Evolutionary conservation across 1,140 invertebrate species (phyloP), one percentile per base, ranked within the genome.

Genomic region (Adelges cooleyi): DNA sequence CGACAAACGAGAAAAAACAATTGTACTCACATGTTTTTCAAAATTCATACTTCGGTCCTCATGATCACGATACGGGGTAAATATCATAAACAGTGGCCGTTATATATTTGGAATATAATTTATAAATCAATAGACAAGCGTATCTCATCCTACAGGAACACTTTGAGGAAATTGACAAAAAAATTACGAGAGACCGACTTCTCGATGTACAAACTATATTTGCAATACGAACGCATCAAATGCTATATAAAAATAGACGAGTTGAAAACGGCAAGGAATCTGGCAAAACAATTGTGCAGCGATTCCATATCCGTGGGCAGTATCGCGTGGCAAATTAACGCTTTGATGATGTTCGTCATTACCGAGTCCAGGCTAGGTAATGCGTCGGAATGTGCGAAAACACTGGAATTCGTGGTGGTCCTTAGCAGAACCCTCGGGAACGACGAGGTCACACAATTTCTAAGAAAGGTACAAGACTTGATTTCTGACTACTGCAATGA

Each of bases 151-250:
- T 20, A 54, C 5, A 54, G 33, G 20, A 38, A 22, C 22, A 6
- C 15, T 20, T 22, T 54, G 18, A 54, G 36, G 8, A 54, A 38
- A 40, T 33, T 54, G 11, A 8, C 52, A 18, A 22, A 22, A 22
- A 27, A 40, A 13, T 38, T 54, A 22, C 11, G 22, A 11, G 20
- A 2, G 1, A 18, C 40, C n/a, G n/a, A 54, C 8, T n/a, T 38
- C 1, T 20, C 52, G 5, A 40, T 18, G 13, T 54, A 54, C 18
- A 54, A 1, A 4, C 17, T 54, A 18, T 54, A 40, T 6, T 33
- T 54, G 15, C 27, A 54, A 20, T 40, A 54, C 11, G 52, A 54
- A 18, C 52, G 9, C 5, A 40, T 54, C 13, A 54, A 54, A 54
- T 54, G 52, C 13, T 40, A 54, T 13, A 13, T 54, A 13, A 13